These are phyloP conservation scores for Eulacestoma nigropectus DNA, from an alignment of 2,113 vertebrate species.

Conservation along the genomic window DNA sequence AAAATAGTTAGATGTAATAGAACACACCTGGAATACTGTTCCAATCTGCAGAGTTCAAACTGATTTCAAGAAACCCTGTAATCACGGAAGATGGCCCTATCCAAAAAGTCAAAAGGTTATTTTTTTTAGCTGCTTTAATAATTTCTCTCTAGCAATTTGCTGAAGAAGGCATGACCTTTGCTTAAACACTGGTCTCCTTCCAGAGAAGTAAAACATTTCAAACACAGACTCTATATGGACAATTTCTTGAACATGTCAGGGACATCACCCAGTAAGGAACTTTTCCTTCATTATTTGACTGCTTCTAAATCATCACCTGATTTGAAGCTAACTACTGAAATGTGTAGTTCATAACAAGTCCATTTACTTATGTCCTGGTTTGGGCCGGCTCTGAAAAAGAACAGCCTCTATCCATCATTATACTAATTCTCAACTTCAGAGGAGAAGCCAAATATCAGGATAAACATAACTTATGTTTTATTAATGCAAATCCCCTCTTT, in stretches of 20 bases:
- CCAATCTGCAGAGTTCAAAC: background rate
- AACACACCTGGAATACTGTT: background rate
- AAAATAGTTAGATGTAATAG: background rate
- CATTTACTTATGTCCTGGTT: background rate
- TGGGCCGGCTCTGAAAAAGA: background rate
- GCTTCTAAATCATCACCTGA: background rate
- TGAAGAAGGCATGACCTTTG: background rate
- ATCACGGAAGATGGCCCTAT: background rate
- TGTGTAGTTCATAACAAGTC: background rate
- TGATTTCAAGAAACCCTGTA: background rate
- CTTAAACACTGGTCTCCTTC: background rate
- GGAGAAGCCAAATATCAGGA: conserved; percentile 16
- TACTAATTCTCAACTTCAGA: conserved; percentile 14
- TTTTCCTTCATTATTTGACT: background rate
- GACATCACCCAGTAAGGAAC: background rate
- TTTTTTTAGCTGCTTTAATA: background rate
- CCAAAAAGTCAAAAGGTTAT: background rate
- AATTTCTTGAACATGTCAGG: background rate
- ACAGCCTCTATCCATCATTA: background rate
- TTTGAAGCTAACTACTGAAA: background rate
- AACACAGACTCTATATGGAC: background rate
- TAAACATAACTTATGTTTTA: conserved; percentile 13
- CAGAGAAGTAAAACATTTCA: background rate
- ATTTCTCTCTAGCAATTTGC: background rate
- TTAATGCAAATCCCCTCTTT: background rate